phyloP scores from a whole-genome alignment of 2,113 vertebrate species.

The Nesospiza acunhae region DNA sequence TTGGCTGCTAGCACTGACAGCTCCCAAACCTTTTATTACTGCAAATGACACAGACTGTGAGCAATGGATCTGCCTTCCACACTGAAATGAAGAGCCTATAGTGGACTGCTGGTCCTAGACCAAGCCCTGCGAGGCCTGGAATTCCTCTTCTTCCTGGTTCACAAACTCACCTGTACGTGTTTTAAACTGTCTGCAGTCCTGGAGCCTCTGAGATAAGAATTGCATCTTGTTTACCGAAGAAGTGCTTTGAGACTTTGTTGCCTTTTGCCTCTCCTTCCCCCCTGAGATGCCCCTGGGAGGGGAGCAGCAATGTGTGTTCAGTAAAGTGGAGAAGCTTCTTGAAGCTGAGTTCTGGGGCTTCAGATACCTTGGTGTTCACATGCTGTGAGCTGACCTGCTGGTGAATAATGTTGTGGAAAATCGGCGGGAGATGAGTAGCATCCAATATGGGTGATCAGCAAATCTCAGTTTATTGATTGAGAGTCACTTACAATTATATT shows the following conservation, averaged over 20 bases:
- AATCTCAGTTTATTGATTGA: too few relatives aligned
- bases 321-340: background rate
- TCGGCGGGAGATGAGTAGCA: too few relatives aligned
- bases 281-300: background rate
- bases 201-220: conserved; percentile 39
- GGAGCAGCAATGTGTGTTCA: background rate
- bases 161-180: background rate
- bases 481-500: too few relatives aligned
- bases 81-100: background rate
- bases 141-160: background rate
- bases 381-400: background rate
- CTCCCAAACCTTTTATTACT: conserved; percentile 36
- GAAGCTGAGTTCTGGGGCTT: background rate
- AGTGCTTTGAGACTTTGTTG: conserved; percentile 65
- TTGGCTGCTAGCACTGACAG: conserved; percentile 37
- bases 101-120: background rate
- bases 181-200: conserved; percentile 25
- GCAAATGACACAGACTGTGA: conserved; percentile 21
- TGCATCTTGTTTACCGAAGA: conserved; percentile 38
- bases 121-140: conserved; percentile 3
- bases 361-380: background rate
- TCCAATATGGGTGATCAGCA: too few relatives aligned
- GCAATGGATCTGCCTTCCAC: conserved; percentile 43
- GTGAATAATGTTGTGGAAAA: too few relatives aligned
- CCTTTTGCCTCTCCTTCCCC: conserved; percentile 26